Conservation (phyloP, 2,888 invertebrate genomes). For the Vanessa cardui region DNA sequence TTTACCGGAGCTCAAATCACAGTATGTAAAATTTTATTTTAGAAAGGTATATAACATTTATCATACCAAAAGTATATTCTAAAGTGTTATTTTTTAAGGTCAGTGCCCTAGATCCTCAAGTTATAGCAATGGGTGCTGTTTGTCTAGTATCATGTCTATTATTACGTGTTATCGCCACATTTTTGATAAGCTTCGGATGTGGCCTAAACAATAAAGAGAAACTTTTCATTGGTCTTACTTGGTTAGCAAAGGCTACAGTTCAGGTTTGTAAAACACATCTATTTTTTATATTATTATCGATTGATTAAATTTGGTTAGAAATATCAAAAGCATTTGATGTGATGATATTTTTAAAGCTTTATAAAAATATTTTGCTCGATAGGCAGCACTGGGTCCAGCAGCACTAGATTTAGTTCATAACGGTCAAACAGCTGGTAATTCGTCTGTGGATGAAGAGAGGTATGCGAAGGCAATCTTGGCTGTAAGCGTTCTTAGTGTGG, state of each 20-base stretch:
- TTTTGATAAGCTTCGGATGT: slow-evolving; percentile 85
- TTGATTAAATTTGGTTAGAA: not conserved
- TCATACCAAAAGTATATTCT: not conserved
- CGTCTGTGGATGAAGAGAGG: slow-evolving; percentile 64
- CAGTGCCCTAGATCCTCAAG: slow-evolving; percentile 83
- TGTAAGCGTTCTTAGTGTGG: slow-evolving; percentile 87
- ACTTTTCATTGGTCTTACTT: slow-evolving; percentile 90
- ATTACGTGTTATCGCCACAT: slow-evolving; percentile 83
- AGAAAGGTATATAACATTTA: too few species aligned
- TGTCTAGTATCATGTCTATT: slow-evolving; percentile 84
- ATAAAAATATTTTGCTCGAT: not conserved
- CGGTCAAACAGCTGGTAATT: slow-evolving; percentile 66
- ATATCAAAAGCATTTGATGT: not conserved
- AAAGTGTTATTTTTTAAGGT: slow-evolving; percentile 59
- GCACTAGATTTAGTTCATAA: slow-evolving; percentile 81
- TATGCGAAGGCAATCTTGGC: slow-evolving; percentile 85
- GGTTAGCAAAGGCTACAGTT: slow-evolving; percentile 95
- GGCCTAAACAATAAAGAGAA: slow-evolving; percentile 91
- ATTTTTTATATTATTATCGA: not conserved
- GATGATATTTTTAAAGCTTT: not conserved
- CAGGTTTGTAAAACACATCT: slow-evolving; percentile 81
- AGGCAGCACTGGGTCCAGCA: slow-evolving; percentile 89
- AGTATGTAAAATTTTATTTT: slow-evolving; percentile 59
- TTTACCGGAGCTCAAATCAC: slow-evolving; percentile 93
- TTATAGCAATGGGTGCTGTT: slow-evolving; percentile 85